Evolutionary conservation across 2,797 vertebrate genomes (phyloP).

Genomic region (Sphenopsis melanotis): DNA sequence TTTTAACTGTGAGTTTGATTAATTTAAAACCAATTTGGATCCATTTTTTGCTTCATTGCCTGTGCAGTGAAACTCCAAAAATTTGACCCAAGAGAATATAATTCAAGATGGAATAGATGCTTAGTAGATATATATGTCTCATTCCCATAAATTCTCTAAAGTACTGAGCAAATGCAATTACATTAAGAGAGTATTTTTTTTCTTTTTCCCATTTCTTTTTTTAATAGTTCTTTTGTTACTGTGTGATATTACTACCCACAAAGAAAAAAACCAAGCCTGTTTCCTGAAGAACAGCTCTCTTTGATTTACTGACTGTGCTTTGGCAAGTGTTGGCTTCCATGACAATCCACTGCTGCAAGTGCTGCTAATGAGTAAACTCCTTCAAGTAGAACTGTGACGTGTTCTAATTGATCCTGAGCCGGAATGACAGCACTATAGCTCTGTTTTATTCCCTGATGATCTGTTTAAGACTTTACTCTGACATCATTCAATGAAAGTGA

Average conservation of each 20-base stretch:
- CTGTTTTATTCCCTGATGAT: not conserved
- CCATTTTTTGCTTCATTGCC: constrained; percentile 48
- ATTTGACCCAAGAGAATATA: constrained; percentile 34
- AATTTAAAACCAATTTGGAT: constrained; percentile 63
- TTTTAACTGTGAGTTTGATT: constrained; percentile 45
- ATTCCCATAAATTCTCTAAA: constrained; percentile 16
- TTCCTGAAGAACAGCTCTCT: not conserved
- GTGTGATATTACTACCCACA: not conserved
- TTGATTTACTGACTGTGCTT: not conserved
- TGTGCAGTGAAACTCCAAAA: not conserved
- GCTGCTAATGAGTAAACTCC: not conserved
- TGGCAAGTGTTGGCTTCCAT: not conserved
- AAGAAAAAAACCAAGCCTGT: not conserved
- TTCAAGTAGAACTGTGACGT: not conserved
- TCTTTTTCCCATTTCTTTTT: too few relatives aligned
- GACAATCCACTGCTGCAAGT: not conserved
- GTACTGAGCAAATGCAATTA: constrained; percentile 4
- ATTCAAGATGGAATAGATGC: constrained; percentile 27
- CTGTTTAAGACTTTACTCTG: not conserved
- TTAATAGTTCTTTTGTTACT: not conserved
- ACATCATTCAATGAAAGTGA: not conserved
- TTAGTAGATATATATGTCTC: constrained; percentile 21
- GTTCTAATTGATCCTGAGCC: not conserved
- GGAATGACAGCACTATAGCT: not conserved
- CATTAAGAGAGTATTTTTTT: not conserved